Base-by-base conservation (phyloP, 2,888 invertebrate genomes). In the Spialia ferax region DNA sequence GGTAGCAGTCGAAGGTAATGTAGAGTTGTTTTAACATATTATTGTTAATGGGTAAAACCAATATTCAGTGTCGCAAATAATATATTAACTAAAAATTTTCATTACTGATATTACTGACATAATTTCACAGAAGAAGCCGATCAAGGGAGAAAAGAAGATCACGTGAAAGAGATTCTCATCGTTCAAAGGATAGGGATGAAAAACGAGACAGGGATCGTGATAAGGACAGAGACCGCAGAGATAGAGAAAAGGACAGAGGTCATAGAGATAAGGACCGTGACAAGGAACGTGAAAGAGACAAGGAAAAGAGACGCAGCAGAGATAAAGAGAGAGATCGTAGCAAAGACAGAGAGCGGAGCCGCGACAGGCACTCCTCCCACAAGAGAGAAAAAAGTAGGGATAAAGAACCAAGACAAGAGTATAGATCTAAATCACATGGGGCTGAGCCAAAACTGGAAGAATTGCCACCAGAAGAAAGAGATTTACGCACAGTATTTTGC, bases 401-500 rank as follows among this genome's bases (percentile, higher is more conserved):
- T 71, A 81, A 81, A 73, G 90, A 90, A 56, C 75, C 79, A 1
- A 81, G 79, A 56, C 83, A 86, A 73, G 92, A 93, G 74, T 86
- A 89, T 67, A 80, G 92, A 38, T 88, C 92, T 6, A 90, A 90
- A 74, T 91, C 93, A 6, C 94, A 95, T 79, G 95, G 95, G 13
- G 81, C 94, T 59, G 95, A 95, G 70, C 91, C 93, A 50, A 94
- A 95, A 74, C 94, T 96, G 35, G 96, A 96, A 52, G 97, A 97
- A 77, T 88, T 99, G 67, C 98, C 99, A 56, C 98, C 99, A 0
- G 99, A 99, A 89, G 99, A 99, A 89, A 95, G 99, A 71, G 99
- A 99, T 95, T 97, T 99, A n/a, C 95, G 99, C 42, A 99, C 99
- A 54, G 98, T 99, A 5, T 99, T 99, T 88, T 99, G 99, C 84